These are phyloP conservation scores for Ciconia maguari DNA, from an alignment of 2,113 vertebrate genomes.

Conservation along the genomic window DNA sequence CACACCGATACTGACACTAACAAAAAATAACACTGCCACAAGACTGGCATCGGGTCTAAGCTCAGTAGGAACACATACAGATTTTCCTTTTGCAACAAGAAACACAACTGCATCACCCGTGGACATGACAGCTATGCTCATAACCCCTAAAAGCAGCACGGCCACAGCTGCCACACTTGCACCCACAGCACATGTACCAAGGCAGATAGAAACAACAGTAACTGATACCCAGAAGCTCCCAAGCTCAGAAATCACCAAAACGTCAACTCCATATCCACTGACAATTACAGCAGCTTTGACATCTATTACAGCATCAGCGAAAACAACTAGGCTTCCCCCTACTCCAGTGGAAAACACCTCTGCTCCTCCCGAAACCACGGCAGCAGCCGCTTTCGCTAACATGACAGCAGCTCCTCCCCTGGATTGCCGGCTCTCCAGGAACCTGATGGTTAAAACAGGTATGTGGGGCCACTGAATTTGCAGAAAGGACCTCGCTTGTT, in stretches of 20 bases:
- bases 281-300: slow-evolving; percentile 77
- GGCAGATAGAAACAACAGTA: slow-evolving; percentile 72
- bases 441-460: slow-evolving; percentile 94
- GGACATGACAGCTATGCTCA: slow-evolving; percentile 40
- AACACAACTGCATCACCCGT: slow-evolving; percentile 57
- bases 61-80: slow-evolving; percentile 63
- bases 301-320: slow-evolving; percentile 76
- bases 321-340: slow-evolving; percentile 73
- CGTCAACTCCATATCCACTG: slow-evolving; percentile 68
- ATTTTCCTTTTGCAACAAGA: slow-evolving; percentile 68
- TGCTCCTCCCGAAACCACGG: slow-evolving; percentile 31
- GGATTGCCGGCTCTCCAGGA: slow-evolving; percentile 89
- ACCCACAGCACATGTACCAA: slow-evolving; percentile 66
- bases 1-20: slow-evolving; percentile 48
- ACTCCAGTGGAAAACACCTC: slow-evolving; percentile 65
- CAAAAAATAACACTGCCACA: slow-evolving; percentile 69
- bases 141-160: slow-evolving; percentile 48
- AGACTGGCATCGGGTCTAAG: slow-evolving; percentile 29
- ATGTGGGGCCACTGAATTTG: background rate
- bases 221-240: slow-evolving; percentile 48
- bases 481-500: background rate
- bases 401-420: slow-evolving; percentile 79
- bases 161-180: slow-evolving; percentile 39
- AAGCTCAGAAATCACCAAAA: slow-evolving; percentile 63
- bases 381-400: slow-evolving; percentile 66